Evolutionary conservation across 2,888 invertebrate genomes (phyloP).

Genomic region (Aphrophora alni): DNA sequence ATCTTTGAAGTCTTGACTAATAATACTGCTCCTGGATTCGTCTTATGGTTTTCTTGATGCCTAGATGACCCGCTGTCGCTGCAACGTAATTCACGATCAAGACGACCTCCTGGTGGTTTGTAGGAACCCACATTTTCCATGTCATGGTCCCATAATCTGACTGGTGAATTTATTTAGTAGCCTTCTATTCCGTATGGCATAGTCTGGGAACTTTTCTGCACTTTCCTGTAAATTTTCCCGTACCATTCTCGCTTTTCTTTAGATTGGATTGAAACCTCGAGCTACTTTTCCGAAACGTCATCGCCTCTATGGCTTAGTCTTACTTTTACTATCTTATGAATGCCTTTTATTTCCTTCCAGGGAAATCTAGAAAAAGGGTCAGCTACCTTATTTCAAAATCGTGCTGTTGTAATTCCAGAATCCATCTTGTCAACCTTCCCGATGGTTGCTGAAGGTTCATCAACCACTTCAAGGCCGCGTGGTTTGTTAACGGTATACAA

Average conservation of each 20-base stretch:
- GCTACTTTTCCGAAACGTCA: no score
- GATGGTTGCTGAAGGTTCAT: slow-evolving; percentile 43
- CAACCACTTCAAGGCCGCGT: slow-evolving; percentile 42
- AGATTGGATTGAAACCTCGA: no score
- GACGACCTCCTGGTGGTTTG: not conserved
- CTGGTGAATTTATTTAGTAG: not conserved
- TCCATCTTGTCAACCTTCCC: slow-evolving; percentile 45
- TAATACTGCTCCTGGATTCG: not conserved
- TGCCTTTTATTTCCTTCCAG: not conserved
- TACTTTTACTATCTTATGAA: not conserved
- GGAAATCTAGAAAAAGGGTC: not conserved
- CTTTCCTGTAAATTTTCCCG: not conserved
- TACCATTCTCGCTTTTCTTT: not conserved
- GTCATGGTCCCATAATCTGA: not conserved
- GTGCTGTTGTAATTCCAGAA: slow-evolving; percentile 36
- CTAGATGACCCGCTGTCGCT: not conserved
- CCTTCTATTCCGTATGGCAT: not conserved
- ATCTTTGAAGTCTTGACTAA: not conserved
- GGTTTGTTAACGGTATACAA: slow-evolving; percentile 17
- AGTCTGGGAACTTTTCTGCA: not conserved
- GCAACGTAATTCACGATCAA: not conserved
- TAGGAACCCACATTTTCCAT: not conserved
- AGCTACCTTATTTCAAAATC: not conserved
- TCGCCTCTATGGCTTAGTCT: no score
- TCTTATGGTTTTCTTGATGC: not conserved